phyloP scores from a whole-genome alignment of 1,140 invertebrate genomes.

The Drosophila virilis region DNA sequence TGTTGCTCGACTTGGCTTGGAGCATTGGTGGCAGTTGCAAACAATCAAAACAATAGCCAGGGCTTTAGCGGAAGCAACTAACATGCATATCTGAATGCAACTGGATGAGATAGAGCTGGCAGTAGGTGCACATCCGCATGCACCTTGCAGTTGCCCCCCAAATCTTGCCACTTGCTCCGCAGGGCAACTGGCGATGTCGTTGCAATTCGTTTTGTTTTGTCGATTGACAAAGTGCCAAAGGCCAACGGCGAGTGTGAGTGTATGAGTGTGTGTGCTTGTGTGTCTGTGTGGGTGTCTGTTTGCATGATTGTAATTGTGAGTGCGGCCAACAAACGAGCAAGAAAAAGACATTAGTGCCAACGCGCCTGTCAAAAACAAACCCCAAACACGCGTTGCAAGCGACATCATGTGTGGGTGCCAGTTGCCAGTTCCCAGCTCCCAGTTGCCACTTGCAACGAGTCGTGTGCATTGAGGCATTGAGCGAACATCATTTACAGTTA shows the following conservation, averaged over 20 bases:
- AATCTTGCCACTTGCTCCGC: not conserved
- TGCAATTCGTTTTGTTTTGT: slow-evolving; percentile 71
- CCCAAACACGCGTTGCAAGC: slow-evolving; percentile 10
- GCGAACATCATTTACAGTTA: slow-evolving; percentile 73
- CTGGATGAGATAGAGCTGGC: not conserved
- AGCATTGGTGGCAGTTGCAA: slow-evolving; percentile 24
- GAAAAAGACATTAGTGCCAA: slow-evolving; percentile 71
- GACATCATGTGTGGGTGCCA: slow-evolving; percentile 7
- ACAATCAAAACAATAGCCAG: slow-evolving; percentile 46
- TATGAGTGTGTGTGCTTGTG: slow-evolving; percentile 10
- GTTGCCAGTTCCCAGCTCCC: slow-evolving; percentile 7
- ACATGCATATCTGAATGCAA: not conserved
- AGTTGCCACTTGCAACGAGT: slow-evolving; percentile 6
- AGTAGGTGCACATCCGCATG: slow-evolving; percentile 3
- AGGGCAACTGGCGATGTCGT: slow-evolving; percentile 16
- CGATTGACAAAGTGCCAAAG: slow-evolving; percentile 78
- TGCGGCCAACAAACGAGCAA: slow-evolving; percentile 59
- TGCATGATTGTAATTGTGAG: slow-evolving; percentile 11
- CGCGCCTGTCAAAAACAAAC: slow-evolving; percentile 55
- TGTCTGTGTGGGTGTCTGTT: not conserved
- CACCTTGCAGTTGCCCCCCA: not conserved
- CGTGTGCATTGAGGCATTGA: slow-evolving; percentile 55
- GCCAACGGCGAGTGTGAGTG: slow-evolving; percentile 32
- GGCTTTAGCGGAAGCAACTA: slow-evolving; percentile 15
- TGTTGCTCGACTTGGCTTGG: slow-evolving; percentile 16